These are phyloP conservation scores for Cynopterus sphinx DNA, from an alignment of 2,797 vertebrate species.

Conservation along the genomic window DNA sequence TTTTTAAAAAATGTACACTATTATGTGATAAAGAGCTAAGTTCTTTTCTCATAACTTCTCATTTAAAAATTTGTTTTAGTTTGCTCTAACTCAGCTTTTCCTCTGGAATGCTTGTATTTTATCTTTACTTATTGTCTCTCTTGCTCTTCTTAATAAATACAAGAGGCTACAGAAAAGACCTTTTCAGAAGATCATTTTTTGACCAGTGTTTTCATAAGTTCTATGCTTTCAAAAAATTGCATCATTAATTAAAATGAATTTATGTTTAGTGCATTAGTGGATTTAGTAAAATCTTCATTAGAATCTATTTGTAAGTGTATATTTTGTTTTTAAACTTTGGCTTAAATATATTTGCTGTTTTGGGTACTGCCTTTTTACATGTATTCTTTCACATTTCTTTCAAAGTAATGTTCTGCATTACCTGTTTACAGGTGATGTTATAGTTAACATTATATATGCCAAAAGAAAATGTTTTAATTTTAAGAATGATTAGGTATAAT, in stretches of 20 bases:
- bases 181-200: constrained; percentile 19
- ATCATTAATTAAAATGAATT: constrained; percentile 53
- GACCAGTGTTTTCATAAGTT: constrained; percentile 33
- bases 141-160: constrained; percentile 35
- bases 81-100: constrained; percentile 31
- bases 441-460: constrained; percentile 31
- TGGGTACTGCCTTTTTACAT: constrained; percentile 66
- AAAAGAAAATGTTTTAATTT: constrained; percentile 64
- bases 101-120: background rate
- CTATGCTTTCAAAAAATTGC: background rate
- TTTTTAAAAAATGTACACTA: background rate
- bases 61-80: background rate
- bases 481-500: constrained; percentile 32
- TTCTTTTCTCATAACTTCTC: background rate
- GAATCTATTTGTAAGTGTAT: constrained; percentile 70
- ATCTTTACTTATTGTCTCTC: constrained; percentile 28
- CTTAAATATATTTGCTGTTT: constrained; percentile 78
- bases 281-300: constrained; percentile 35
- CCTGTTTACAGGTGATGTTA: constrained; percentile 36
- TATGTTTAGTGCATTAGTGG: background rate
- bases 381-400: constrained; percentile 64
- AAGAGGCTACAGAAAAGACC: constrained; percentile 15
- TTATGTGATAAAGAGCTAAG: background rate
- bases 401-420: constrained; percentile 1
- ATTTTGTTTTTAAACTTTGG: constrained; percentile 70